Conservation (phyloP, 2,797 vertebrate species). For the Lagorchestes hirsutus region DNA sequence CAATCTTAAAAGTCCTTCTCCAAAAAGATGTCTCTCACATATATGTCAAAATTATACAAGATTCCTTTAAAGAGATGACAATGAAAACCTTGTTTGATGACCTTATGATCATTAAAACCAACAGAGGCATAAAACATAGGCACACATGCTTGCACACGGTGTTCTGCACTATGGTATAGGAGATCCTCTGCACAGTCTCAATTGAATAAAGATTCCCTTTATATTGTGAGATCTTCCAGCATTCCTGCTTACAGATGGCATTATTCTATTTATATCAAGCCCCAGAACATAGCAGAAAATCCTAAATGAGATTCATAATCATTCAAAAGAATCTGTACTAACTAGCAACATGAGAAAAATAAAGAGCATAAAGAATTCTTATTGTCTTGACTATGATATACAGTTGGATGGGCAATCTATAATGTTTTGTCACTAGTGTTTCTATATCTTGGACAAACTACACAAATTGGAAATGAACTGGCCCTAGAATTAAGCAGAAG, state of each 20-base stretch:
- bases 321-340: background rate
- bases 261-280: background rate
- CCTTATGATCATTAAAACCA: background rate
- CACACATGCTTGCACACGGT: background rate
- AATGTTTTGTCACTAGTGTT: background rate
- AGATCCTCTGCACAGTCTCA: background rate
- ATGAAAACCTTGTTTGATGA: background rate
- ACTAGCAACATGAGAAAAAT: background rate
- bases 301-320: constrained; percentile 5
- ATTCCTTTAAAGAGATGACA: background rate
- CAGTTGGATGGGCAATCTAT: background rate
- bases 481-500: background rate
- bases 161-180: background rate
- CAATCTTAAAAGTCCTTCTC: background rate
- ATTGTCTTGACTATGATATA: background rate
- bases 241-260: background rate
- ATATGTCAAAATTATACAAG: background rate
- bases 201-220: background rate
- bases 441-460: background rate
- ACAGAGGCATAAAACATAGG: background rate
- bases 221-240: background rate
- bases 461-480: background rate
- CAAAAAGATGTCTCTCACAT: background rate
- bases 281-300: background rate
- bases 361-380: background rate